Base-by-base conservation (phyloP, 2,113 vertebrate species). In the Prietella phreatophila region DNA sequence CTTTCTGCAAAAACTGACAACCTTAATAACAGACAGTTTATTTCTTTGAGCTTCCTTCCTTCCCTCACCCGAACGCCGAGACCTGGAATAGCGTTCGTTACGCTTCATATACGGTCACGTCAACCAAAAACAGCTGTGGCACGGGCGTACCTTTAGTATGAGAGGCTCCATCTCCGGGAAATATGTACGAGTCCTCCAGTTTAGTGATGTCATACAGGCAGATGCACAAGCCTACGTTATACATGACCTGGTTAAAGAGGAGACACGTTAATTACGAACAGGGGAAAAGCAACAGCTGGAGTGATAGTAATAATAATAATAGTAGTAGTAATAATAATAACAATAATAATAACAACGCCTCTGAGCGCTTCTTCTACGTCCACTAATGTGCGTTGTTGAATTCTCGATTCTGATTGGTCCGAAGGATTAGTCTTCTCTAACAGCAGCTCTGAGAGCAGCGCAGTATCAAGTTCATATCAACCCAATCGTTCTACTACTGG, bases 161-260 rank as follows among this genome's bases (percentile, higher is more conserved):
- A 0, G 98, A 98, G 0, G 98, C 98, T 13, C 98, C 97, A 4
- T 99, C 97, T 11, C 98, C 98, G 0, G 98, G 98, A 91, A 99
- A 99, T 90, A 99, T 98, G 39, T 97, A 99, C 0, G 98, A 97
- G 4, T 99, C 98, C 53, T 99, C 98, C 92, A 99, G 93, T 91
- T 97, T 98, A 53, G 96, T 98, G 92, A 99, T 96, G 92, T 99
- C 98, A 55, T 97, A 99, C 67, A 99, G 91, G 85, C 98, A 99
- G 93, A 99, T 95, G 89, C 98, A 99, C 85, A 99, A 96, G 11
- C 98, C 98, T 0, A 99, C 97, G 0, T 95, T 99, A 94, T 96
- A 99, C 3, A 99, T 97, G 0, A 99, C 98, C 98, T 99, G 92
- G 17, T 67, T 55, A 39, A 25, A 58, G 53, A n/a, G 33, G 80